Base-by-base conservation (phyloP, 2,113 vertebrate species). In the Cathartes aura region DNA sequence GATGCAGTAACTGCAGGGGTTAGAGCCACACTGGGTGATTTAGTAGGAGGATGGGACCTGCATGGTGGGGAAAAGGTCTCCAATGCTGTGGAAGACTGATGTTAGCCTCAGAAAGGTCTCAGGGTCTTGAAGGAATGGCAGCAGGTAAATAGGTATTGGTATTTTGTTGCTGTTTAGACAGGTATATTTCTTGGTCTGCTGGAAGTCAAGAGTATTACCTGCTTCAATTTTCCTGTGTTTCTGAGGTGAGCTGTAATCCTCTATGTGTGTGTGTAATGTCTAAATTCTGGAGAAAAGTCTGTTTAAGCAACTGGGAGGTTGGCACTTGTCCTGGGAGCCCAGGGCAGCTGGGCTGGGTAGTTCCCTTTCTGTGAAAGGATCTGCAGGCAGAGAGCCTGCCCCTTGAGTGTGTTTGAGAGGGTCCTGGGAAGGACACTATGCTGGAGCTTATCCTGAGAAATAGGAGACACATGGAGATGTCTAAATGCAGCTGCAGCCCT, bases 1-100 rank as follows among this genome's bases (percentile, higher is more conserved):
- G 3, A 1, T 18, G 17, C 0, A 3, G 32, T n/a, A 15, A 2
- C 3, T 78, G 10, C 0, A 8, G 36, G 4, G 3, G 6, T 14
- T 15, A 13, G 45, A 0, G 1, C 0, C 0, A 0, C 0, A 1
- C 0, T 59, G 38, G 19, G 1, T 10, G 26, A 6, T 55, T 88
- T 80, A 85, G 21, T 2, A 58, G 27, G 19, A 53, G 21, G 5
- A 0, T 8, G 45, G 9, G 19, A 5, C 3, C 4, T 34, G 3
- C 9, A 3, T n/a, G 15, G 24, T 73, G 8, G 11, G 42, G 9
- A 14, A 78, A 63, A 63, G 11, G 4, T 59, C 4, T 67, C 29
- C 1, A 24, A 1, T 11, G 3, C 16, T 60, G n/a, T 20, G 4
- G 24, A 83, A 70, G 50, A 15, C 10, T 59, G 43, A 4, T 19